Base-by-base conservation (phyloP, 2,797 vertebrate genomes). In the Microchirus variegatus region DNA sequence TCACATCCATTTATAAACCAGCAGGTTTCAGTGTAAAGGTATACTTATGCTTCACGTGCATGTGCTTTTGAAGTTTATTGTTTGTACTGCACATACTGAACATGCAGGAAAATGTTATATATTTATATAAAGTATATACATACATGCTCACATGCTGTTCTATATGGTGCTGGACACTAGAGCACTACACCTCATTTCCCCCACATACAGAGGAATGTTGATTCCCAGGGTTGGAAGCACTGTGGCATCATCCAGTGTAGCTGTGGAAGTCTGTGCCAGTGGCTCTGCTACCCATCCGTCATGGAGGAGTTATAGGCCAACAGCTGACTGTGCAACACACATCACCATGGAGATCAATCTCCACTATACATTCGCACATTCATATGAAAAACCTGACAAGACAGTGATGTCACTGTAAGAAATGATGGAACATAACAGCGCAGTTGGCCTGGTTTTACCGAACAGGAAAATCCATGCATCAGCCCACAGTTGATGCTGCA, bases 281-380 rank as follows among this genome's bases (percentile, higher is more conserved):
- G 61, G 62, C 71, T 84, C 78, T 86, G 82, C 57, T 78, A 68
- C 37, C 76, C 83, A 85, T 89, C 86, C 77, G 82, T 84, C 84
- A 87, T 75, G 59, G 64, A 79, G 58, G 22, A 36, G 41, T 37
- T 38, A 61, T 51, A 17, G 44, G 81, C 81, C 78, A 83, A 78
- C 85, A 87, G 81, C 85, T 88, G 87, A 89, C 70, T 66, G 50
- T 45, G 67, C 67, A 53, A 60, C 68, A 57, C 63, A 59, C 61
- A 55, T 45, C 65, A 19, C 65, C 67, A 26, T 8, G 41, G 50
- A 65, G 59, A 70, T 42, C 19, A 10, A 52, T 55, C 55, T 48
- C 53, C 38, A 15, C 50, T 11, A 49, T 46, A 52, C 53, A 63
- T 40, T 57, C 59, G 19, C 49, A 45, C 67, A 60, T 15, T n/a